Base-by-base conservation (phyloP, 2,888 invertebrate species). In the Torymus texanus region DNA sequence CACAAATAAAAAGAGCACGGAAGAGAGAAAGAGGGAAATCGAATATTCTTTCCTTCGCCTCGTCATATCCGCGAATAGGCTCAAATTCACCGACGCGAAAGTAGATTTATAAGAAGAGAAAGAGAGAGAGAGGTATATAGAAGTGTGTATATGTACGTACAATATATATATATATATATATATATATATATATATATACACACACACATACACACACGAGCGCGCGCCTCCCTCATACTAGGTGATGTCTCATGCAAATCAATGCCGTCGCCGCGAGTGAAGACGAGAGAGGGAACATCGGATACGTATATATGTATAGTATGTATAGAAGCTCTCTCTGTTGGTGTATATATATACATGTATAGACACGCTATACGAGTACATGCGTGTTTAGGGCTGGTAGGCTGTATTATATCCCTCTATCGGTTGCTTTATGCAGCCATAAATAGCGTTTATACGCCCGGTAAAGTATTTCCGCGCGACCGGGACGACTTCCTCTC, bases 371-470 rank as follows among this genome's bases (percentile, higher is more conserved):
- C 24, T 24, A 24, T 29, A 29, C 29, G 29, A 29, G 2, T 29
- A 29, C 5, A 29, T 5, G 29, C 29, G 29, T 29, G 29, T 29
- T 29, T 29, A 29, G 29, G 29, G 29, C 3, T 29, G 29, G 29
- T 29, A 29, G 29, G 29, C 86, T 86, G 87, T 85, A 85, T 87
- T 86, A 87, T 86, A 87, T 85, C 85, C 85, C 84, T 86, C 86
- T 72, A 62, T 74, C 63, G 56, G 68, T 83, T 87, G 87, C 85
- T 88, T 88, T 88, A 88, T 88, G 87, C 87, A 86, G 87, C 87
- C 87, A 87, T 88, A 88, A 88, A 88, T 88, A 88, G 88, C 86
- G 88, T 88, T 88, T 88, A 88, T 88, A 87, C 86, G 87, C 86
- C 85, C 85, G 85, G 87, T 86, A 86, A 88, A 87, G 87, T 88